Base-by-base conservation (phyloP, 1,140 invertebrate genomes). In the Atopsyche davidsoni region DNA sequence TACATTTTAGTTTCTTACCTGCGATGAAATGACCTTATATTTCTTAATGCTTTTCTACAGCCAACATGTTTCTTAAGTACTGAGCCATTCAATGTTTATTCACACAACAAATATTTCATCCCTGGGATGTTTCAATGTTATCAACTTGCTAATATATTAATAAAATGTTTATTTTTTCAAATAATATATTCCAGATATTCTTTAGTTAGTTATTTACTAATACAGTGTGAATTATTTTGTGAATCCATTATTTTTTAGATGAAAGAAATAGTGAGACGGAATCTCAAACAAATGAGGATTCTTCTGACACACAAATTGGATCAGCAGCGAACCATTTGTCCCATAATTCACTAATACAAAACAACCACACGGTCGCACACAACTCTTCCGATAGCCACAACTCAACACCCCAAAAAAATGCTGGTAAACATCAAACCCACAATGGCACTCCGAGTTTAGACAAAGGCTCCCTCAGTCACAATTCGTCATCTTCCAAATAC, bases 251-350 rank as follows among this genome's bases (percentile, higher is more conserved):
- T 58, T 67, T 76, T 76, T 63, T 65, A 87, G 83, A 80, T 74
- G 87, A 89, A 62, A 79, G 84, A 62, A 86, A 88, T 62, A 92
- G 87, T 73, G 90, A 92, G 71, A 87, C 86, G 36, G 90, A 94
- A 71, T 92, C 89, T 10, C 87, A 92, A 69, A 88, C 83, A 35
- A 86, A 84, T 67, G 78, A 83, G 59, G 79, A 84, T 59, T 83
- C 83, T 50, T 82, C 82, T 60, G 81, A 83, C 58, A 85, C 82
- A 62, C 83, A 83, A 65, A 78, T 86, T 60, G 79, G 60, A 24
- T 48, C 56, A 65, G 46, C 28, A 13, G 17, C 42, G 10, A 53
- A 50, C 25, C 45, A 57, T 43, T 7, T 46, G 7, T 14, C 41
- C 53, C 66, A 70, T 21, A 65, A 58, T 56, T 53, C 72, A 45